A percentile compares a stretch with the other conserved stretches of the same genome.
These are phyloP conservation scores for Henricia sp. DNA, from an alignment of 53 echinoderm and acorn worm genomes.

Conservation along the genomic window DNA sequence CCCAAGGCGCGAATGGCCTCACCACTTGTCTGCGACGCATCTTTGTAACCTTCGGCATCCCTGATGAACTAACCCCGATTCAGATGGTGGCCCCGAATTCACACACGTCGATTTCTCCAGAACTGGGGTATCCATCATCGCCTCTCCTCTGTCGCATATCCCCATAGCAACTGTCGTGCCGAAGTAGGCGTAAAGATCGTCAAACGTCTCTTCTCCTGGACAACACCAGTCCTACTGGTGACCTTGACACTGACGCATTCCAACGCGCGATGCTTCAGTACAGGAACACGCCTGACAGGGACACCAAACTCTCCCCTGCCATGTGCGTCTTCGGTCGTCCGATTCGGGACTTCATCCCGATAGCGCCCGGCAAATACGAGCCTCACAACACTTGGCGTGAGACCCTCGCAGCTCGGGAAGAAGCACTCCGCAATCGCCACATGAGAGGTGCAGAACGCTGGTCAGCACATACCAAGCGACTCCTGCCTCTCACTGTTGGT, in stretches of 20 bases:
- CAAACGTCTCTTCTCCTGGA: no score
- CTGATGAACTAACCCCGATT: constrained; percentile 42
- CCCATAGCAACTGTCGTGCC: constrained; percentile 64
- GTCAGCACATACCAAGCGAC: no score
- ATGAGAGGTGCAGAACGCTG: no score
- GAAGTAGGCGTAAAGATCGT: constrained; percentile 65
- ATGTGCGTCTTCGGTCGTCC: constrained; percentile 66
- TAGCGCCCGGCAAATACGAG: constrained; percentile 15
- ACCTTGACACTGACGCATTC: no score
- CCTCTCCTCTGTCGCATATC: constrained; percentile 60
- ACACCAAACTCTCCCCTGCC: constrained; percentile 59
- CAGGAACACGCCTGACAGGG: constrained; percentile 61
- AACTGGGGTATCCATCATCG: constrained; percentile 59
- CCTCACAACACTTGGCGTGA: constrained; percentile 56
- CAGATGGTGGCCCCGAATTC: constrained; percentile 63
- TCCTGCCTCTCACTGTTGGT: no score
- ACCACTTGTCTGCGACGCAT: constrained; percentile 35
- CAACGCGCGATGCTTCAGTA: constrained; percentile 59
- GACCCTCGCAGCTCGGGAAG: neutral
- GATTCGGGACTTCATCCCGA: constrained; percentile 63
- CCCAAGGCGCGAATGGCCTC: neutral
- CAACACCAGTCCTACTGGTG: no score
- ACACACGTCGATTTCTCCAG: constrained; percentile 24
- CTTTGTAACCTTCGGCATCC: constrained; percentile 61
- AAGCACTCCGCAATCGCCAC: neutral